Base-by-base conservation (phyloP, 1,140 invertebrate species). In the Rhysida immarginata region DNA sequence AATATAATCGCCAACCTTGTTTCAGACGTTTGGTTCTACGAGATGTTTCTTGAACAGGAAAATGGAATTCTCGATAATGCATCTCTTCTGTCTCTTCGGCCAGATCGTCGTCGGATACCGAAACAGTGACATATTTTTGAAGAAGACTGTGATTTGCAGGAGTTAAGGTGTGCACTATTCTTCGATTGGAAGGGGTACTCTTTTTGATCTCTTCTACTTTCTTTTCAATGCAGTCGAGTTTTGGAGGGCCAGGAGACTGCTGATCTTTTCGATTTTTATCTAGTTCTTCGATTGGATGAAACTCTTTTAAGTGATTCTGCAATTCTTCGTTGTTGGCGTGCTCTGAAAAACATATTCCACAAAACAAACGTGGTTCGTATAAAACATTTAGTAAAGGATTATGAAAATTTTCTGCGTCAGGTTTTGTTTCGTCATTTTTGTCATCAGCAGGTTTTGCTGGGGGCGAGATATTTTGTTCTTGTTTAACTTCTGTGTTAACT, bases 11-110 rank as follows among this genome's bases (percentile, higher is more conserved):
- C 49, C 49, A 27, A 26, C 49, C 49, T 26, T 51, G 49, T 25
- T 51, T 51, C 49, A 51, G 21, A 8, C 49, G 49, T 27, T 51
- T 51, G 49, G 49, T 51, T 51, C 49, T 24, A 26, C 49, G 3
- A 3, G 49, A 51, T 8, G 49, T 51, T 51, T 51, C 49, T 26
- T 25, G 24, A 27, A 25, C 49, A 11, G 24, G 8, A 51, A 25
- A 27, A 18, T 48, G 13, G 11, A 48, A 20, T 23, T 48, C 45
- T 14, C 45, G 45, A 23, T 13, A 48, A 11, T 48, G 14, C 13
- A 14, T 48, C 11, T n/a, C n/a, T n/a, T n/a, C n/a, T n/a, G n/a
- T n/a, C 18, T 51, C 49, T 5, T 27, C 49, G 14, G 49, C 5
- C 13, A 27, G 24, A 26, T 26, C 24, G 8, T 51, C 13, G 20